Evolutionary conservation across 2,113 vertebrate genomes (phyloP).

Genomic region (Spea multiplicata): DNA sequence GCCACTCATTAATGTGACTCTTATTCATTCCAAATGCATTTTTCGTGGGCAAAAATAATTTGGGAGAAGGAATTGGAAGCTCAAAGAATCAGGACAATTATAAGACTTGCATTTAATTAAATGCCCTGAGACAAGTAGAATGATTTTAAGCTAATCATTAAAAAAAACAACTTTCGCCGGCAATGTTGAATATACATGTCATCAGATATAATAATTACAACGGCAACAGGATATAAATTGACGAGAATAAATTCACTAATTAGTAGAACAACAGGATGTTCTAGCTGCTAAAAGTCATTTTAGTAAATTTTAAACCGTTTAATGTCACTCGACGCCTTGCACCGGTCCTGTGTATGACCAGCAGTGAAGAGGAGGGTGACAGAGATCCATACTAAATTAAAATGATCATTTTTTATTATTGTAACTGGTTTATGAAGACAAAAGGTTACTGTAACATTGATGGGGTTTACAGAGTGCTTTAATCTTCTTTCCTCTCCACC

Average conservation of each 20-base stretch:
- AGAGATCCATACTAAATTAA: too few species aligned
- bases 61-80: constrained; percentile 10
- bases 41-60: constrained; percentile 11
- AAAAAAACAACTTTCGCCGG: too few species aligned
- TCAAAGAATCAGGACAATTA: constrained; percentile 28
- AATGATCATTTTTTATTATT: too few species aligned
- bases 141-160: constrained; percentile 6
- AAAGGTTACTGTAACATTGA: too few species aligned
- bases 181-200: not conserved
- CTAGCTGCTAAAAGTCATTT: not conserved
- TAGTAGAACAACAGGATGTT: not conserved
- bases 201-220: constrained; percentile 9
- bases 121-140: constrained; percentile 17
- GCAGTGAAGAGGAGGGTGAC: too few species aligned
- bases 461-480: too few species aligned
- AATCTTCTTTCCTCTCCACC: too few species aligned
- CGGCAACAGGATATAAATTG: not conserved
- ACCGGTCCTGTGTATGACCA: too few species aligned
- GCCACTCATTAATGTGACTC: constrained; percentile 7
- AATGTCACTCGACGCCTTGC: too few species aligned
- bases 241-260: not conserved
- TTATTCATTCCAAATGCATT: constrained; percentile 16
- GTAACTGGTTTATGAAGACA: too few species aligned
- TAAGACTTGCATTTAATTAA: constrained; percentile 13
- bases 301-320: not conserved